Conservation (phyloP, 2,888 invertebrate genomes). For the Orchesellides sinensis region DNA sequence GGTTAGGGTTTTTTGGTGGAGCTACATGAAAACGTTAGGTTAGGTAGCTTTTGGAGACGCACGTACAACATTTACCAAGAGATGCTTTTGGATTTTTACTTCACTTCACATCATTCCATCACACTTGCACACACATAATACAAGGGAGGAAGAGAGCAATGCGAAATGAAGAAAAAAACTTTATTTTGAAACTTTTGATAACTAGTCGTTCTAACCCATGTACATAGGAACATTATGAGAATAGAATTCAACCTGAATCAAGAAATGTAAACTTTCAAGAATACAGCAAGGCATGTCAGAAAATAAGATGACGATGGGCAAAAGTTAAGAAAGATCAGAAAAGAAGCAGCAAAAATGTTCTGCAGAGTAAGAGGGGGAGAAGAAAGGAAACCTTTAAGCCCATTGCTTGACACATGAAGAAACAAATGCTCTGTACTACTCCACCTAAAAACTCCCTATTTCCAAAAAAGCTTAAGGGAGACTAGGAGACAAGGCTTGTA, state of each 20-base stretch:
- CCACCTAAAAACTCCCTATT: too few species aligned
- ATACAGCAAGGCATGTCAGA: conserved; percentile 15
- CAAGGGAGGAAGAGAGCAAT: conserved; percentile 5
- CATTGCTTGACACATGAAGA: too few species aligned
- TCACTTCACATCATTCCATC: conserved; percentile 42
- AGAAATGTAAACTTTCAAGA: not conserved
- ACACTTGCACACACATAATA: conserved; percentile 26
- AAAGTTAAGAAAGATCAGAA: not conserved
- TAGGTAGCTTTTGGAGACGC: not conserved
- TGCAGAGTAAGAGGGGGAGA: too few species aligned
- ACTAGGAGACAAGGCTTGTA: too few species aligned
- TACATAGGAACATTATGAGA: conserved; percentile 5
- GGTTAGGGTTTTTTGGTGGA: not conserved
- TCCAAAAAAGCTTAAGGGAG: too few species aligned
- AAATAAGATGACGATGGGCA: conserved; percentile 2
- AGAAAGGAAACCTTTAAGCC: too few species aligned
- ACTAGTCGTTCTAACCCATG: not conserved
- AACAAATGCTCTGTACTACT: too few species aligned
- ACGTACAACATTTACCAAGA: conserved; percentile 5
- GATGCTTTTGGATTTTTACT: conserved; percentile 33
- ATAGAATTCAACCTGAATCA: not conserved
- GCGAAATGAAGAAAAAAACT: conserved; percentile 5
- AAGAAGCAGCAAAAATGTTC: not conserved
- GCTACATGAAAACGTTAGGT: not conserved
- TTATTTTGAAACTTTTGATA: conserved; percentile 8